A percentile compares a stretch with the other conserved stretches of the same genome.
Evolutionary conservation across 2,888 invertebrate genomes (phyloP).

Genomic region (Invenusta paracnida): DNA sequence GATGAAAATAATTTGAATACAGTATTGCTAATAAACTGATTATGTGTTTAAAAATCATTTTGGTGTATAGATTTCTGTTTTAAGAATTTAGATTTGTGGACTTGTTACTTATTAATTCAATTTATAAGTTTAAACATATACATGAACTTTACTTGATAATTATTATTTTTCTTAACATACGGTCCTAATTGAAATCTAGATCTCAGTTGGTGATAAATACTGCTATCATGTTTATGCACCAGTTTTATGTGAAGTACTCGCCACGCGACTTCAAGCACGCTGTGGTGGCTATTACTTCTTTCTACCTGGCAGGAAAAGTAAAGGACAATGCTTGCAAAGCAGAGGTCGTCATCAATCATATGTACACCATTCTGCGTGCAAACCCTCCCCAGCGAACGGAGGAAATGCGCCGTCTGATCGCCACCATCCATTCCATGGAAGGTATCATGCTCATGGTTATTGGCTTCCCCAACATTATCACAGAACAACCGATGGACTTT

Average conservation of each 20-base stretch:
- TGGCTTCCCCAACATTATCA: conserved; percentile 26
- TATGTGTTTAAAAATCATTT: too few species aligned
- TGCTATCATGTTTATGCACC: conserved; percentile 40
- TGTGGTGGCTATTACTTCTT: conserved; percentile 36
- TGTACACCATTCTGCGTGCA: conserved; percentile 33
- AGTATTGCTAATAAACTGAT: too few species aligned
- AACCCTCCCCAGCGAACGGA: neutral
- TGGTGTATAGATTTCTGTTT: too few species aligned
- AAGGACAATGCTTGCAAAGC: conserved; percentile 37
- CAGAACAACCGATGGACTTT: conserved; percentile 1
- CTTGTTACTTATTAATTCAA: too few species aligned
- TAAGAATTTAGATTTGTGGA: too few species aligned
- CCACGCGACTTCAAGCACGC: conserved; percentile 36
- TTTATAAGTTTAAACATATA: too few species aligned
- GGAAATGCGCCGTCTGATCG: conserved; percentile 26
- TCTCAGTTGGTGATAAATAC: conserved; percentile 42
- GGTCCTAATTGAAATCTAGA: neutral
- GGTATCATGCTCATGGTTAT: conserved; percentile 39
- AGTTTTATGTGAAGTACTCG: conserved; percentile 41
- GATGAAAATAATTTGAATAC: too few species aligned
- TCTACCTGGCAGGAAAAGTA: conserved; percentile 39
- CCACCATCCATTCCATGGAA: conserved; percentile 35
- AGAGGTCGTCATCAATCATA: conserved; percentile 33
- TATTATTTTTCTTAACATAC: neutral
- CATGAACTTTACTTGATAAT: too few species aligned